phyloP scores from a whole-genome alignment of 1,140 invertebrate genomes.

The Apis cerana region DNA sequence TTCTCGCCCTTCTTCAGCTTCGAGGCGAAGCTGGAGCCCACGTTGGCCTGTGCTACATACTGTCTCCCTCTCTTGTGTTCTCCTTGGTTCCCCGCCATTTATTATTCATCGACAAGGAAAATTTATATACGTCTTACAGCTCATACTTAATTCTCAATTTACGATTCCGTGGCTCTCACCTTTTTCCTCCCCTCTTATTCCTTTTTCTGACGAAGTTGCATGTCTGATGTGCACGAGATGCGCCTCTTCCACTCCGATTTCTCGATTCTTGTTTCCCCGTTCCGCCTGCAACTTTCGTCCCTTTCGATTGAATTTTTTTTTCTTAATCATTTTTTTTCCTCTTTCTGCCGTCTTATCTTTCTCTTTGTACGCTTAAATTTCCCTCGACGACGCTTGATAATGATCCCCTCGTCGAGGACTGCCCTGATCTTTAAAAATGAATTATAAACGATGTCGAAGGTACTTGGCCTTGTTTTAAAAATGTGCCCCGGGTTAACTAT shows the following conservation, averaged over 20 bases:
- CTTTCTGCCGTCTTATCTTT: background rate
- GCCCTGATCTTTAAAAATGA: background rate
- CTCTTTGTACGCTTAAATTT: conserved; percentile 7
- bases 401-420: background rate
- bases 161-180: conserved; percentile 55
- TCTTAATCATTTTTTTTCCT: background rate
- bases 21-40: background rate
- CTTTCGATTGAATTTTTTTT: background rate
- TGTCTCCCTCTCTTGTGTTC: conserved; percentile 10
- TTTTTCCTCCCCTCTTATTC: background rate
- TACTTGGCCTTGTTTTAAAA: conserved; percentile 16
- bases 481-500: background rate
- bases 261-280: background rate
- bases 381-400: conserved; percentile 28
- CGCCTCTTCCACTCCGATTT: background rate
- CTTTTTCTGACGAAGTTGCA: conserved; percentile 27
- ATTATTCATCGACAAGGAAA: conserved; percentile 72
- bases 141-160: conserved; percentile 64
- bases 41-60: conserved; percentile 17
- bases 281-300: background rate
- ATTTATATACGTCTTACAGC: conserved; percentile 67
- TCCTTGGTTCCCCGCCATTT: conserved; percentile 61
- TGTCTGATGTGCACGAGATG: conserved; percentile 37
- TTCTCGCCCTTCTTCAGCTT: conserved; percentile 30
- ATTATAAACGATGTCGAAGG: conserved; percentile 4